These are phyloP conservation scores for Hemithea aestivaria DNA, from an alignment of 2,888 invertebrate genomes.

Conservation along the genomic window DNA sequence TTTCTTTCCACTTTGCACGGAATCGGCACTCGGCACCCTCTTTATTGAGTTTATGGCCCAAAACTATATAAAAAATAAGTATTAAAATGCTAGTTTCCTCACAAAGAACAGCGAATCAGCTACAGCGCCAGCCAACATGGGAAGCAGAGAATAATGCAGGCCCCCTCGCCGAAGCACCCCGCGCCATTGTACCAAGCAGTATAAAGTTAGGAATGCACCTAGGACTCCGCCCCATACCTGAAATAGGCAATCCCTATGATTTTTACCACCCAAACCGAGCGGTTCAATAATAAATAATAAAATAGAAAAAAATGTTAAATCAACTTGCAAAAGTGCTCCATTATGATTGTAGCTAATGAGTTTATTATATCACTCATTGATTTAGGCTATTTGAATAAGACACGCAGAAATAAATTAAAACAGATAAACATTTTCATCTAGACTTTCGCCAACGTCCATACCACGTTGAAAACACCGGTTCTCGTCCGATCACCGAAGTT, in stretches of 20 bases:
- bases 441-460: slow-evolving; percentile 27
- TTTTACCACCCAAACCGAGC: no score
- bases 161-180: slow-evolving; percentile 55
- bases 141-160: slow-evolving; percentile 38
- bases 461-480: slow-evolving; percentile 58
- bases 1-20: no score
- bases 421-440: background rate
- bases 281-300: no score
- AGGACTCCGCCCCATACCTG: slow-evolving; percentile 62
- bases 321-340: no score
- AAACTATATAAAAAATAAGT: no score
- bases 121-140: slow-evolving; percentile 44
- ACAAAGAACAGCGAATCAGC: slow-evolving; percentile 65
- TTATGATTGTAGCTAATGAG: no score
- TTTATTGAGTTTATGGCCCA: no score
- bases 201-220: slow-evolving; percentile 42
- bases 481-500: slow-evolving; percentile 67
- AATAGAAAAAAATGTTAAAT: no score
- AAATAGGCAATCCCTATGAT: slow-evolving; percentile 11
- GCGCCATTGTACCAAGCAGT: slow-evolving; percentile 55
- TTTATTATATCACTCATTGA: no score
- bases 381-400: no score
- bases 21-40: no score
- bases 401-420: background rate
- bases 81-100: slow-evolving; percentile 29